Base-by-base conservation (phyloP, 2,888 invertebrate species). In the Dysmachus trigonus region DNA sequence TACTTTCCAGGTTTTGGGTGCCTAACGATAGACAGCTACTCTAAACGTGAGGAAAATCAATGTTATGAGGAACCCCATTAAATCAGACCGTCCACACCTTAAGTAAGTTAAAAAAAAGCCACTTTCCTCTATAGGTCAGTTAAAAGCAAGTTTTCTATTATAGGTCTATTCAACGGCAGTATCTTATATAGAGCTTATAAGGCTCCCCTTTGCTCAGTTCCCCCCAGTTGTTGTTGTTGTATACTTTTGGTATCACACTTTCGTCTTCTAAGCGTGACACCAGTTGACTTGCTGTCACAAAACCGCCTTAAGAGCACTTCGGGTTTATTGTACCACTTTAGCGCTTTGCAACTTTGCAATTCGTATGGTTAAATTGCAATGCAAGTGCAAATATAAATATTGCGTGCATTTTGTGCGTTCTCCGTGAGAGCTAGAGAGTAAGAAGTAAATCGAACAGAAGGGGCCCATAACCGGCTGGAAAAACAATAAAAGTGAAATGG, bases 401-500 rank as follows among this genome's bases (percentile, higher is more conserved):
- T 73, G 73, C 73, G 30, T 73, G 8, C 53, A 22, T n/a, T 51
- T 51, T 15, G 10, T 53, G 53, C 53, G 22, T 18, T 18, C 6
- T 51, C 6, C 51, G 51, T 51, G 3, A 72, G 72, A 27, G 15
- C 10, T 0, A 72, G 8, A 27, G 8, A 22, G 1, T n/a, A 27
- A 15, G 1, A 31, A 47, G 18, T 47, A 47, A 47, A 15, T 47
- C 47, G 47, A 47, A 47, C 47, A n/a, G n/a, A 18, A 1, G 4
- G n/a, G 5, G 22, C 62, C 8, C n/a, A n/a, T n/a, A 18, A 62
- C 62, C 8, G 62, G 62, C 22, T 62, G 27, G 73, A 8, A n/a
- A 73, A 31, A 31, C 30, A 33, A 31, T 73, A 33, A 73, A 73
- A 73, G 73, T 73, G 73, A 73, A 73, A 73, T 73, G 73, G 73